Evolutionary conservation across 2,797 vertebrate genomes (phyloP).

Genomic region (Helostoma temminkii): DNA sequence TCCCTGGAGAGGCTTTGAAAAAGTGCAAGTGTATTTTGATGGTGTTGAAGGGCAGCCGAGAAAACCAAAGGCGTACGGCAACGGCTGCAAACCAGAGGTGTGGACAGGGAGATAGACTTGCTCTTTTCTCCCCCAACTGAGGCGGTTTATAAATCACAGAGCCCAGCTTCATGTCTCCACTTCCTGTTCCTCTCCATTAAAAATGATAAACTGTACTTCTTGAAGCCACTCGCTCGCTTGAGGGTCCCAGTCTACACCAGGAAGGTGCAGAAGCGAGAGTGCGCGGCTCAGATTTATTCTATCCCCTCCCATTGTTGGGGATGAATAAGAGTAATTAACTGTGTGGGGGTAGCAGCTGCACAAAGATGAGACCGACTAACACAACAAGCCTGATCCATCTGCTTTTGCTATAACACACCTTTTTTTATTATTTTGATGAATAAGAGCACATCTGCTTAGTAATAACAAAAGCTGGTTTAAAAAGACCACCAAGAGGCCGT

Average conservation of each 20-base stretch:
- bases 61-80: conserved; percentile 17
- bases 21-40: conserved; percentile 37
- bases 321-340: conserved; percentile 86
- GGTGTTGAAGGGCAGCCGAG: conserved; percentile 46
- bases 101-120: conserved; percentile 75
- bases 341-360: conserved; percentile 75
- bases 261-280: conserved; percentile 68
- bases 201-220: conserved; percentile 85
- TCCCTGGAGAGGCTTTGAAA: conserved; percentile 29
- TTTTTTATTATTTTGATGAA: conserved; percentile 81
- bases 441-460: conserved; percentile 77
- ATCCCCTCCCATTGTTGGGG: conserved; percentile 77
- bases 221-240: conserved; percentile 78
- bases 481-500: conserved; percentile 64
- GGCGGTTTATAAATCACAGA: conserved; percentile 78
- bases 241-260: conserved; percentile 80
- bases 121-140: conserved; percentile 58
- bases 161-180: conserved; percentile 75
- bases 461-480: conserved; percentile 77
- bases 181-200: conserved; percentile 86
- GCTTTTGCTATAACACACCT: conserved; percentile 72
- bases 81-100: conserved; percentile 61
- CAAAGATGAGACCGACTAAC: conserved; percentile 69
- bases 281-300: conserved; percentile 76
- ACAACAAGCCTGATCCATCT: conserved; percentile 75